Conservation (phyloP, 2,113 vertebrate genomes). For the Takifugu flavidus region DNA sequence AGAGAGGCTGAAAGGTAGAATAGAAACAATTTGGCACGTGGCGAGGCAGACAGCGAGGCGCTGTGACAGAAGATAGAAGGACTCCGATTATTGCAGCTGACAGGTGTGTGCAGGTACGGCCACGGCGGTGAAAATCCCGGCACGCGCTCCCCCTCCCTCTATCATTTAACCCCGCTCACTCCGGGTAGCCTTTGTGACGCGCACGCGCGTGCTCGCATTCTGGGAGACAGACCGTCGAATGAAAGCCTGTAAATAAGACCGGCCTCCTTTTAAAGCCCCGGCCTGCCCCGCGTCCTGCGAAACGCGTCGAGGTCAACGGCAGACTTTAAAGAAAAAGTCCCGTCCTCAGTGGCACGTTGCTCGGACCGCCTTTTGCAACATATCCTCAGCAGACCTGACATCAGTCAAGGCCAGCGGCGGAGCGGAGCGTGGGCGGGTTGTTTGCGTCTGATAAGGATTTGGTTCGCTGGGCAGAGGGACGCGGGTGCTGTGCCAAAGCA, state of each 20-base stretch:
- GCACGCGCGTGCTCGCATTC: constrained; percentile 1
- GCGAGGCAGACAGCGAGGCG: constrained; percentile 17
- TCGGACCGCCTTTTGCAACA: constrained; percentile 56
- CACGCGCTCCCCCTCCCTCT: constrained; percentile 12
- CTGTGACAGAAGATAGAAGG: constrained; percentile 31
- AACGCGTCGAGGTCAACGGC: constrained; percentile 35
- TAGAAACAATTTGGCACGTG: constrained; percentile 2
- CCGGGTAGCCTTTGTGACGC: constrained; percentile 8
- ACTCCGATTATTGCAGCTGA: constrained; percentile 24
- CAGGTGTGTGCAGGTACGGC: constrained; percentile 39
- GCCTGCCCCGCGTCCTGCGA: constrained; percentile 16
- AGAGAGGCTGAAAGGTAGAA: constrained; percentile 13
- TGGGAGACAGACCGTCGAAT: constrained; percentile 9
- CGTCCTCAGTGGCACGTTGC: constrained; percentile 40
- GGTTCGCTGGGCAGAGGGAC: constrained; percentile 53
- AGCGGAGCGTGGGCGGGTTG: constrained; percentile 57
- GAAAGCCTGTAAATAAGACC: constrained; percentile 28
- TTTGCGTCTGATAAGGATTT: constrained; percentile 66
- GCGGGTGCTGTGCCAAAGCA: constrained; percentile 50
- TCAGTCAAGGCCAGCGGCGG: constrained; percentile 51
- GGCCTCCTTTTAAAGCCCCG: not conserved
- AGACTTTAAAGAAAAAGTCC: constrained; percentile 46
- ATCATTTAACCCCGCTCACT: constrained; percentile 32
- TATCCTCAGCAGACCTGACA: constrained; percentile 49
- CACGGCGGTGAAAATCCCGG: constrained; percentile 41